These are phyloP conservation scores for Zosterops japonicus DNA, from an alignment of 2,113 vertebrate species.

Conservation along the genomic window DNA sequence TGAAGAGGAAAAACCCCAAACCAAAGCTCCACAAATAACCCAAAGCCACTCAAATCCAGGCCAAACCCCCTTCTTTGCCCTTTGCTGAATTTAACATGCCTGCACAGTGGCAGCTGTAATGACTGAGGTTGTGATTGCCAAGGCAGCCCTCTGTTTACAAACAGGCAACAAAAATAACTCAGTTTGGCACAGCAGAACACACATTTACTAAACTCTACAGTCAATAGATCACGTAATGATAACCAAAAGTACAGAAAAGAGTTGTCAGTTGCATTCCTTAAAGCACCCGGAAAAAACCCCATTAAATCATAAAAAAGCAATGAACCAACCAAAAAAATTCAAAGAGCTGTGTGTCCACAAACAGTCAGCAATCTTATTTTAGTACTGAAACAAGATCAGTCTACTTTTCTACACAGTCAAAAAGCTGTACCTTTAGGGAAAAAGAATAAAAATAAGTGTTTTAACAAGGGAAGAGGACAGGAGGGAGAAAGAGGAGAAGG, in stretches of 20 bases:
- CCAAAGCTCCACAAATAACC: neutral
- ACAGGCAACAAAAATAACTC: neutral
- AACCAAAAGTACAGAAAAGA: neutral
- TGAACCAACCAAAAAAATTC: rapidly evolving
- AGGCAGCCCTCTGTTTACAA: neutral
- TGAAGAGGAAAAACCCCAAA: neutral
- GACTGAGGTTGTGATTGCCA: neutral
- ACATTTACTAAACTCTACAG: neutral
- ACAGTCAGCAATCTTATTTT: neutral
- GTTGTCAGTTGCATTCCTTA: neutral
- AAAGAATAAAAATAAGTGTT: neutral
- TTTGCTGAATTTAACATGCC: neutral
- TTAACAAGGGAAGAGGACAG: neutral
- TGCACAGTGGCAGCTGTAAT: neutral
- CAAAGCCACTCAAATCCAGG: neutral
- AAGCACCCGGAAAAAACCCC: neutral
- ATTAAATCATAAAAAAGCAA: neutral
- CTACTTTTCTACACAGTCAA: neutral
- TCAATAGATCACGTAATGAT: rapidly evolving
- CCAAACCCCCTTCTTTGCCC: neutral
- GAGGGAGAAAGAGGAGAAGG: neutral
- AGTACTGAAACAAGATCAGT: neutral
- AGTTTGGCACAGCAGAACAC: neutral
- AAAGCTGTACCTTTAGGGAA: neutral
- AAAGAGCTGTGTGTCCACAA: neutral